Conservation (phyloP, 92 coral and sea anemone species). For the Parazoanthus darwini region DNA sequence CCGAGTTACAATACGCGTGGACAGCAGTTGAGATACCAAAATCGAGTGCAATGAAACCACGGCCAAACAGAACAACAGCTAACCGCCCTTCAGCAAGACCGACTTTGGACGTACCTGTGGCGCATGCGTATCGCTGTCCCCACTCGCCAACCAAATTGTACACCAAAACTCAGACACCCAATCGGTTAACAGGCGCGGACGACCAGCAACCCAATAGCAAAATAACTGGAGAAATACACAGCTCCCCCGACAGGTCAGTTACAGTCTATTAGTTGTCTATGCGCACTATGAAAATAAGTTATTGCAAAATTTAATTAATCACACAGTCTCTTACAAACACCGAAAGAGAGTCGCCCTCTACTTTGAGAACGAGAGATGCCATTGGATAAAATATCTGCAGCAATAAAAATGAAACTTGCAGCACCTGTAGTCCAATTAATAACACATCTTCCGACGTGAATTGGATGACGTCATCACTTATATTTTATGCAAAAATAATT, state of each 20-base stretch:
- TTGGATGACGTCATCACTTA: no score
- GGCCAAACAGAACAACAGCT: neutral
- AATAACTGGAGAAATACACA: neutral
- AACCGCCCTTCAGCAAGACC: conserved; percentile 18
- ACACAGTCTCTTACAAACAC: no score
- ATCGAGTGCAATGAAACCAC: neutral
- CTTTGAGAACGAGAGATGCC: no score
- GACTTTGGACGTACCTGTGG: conserved; percentile 1
- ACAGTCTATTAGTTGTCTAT: neutral
- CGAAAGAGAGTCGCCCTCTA: no score
- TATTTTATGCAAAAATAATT: no score
- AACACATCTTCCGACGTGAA: no score
- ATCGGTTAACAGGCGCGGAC: neutral
- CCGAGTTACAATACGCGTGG: conserved; percentile 33
- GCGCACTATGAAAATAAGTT: no score
- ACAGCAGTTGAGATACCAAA: conserved; percentile 18
- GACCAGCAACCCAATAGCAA: conserved; percentile 8
- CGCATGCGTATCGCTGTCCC: neutral
- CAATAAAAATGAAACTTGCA: no score
- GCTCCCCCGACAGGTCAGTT: conserved; percentile 25
- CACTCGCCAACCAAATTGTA: neutral
- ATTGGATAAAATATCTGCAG: no score
- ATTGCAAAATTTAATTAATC: no score
- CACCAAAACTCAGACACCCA: conserved; percentile 1
- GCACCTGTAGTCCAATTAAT: no score